A percentile compares a stretch with the other conserved stretches of the same genome.
phyloP scores from a whole-genome alignment of 2,888 invertebrate genomes.

The Campopleginae sp. region DNA sequence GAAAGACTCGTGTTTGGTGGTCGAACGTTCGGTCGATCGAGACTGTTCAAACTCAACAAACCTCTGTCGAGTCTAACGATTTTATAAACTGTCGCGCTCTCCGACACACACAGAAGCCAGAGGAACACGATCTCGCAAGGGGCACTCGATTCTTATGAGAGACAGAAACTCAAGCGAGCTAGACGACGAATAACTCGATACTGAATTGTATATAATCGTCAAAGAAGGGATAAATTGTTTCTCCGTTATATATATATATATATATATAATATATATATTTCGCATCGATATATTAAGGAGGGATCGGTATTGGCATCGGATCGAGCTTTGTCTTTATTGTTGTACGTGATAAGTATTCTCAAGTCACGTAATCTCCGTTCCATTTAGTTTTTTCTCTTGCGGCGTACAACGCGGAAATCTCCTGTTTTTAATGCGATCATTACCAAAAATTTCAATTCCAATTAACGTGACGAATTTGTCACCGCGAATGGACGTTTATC shows the following conservation, averaged over 20 bases:
- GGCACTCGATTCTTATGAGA: conserved; percentile 37
- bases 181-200: conserved; percentile 55
- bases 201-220: conserved; percentile 49
- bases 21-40: conserved; percentile 32
- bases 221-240: conserved; percentile 61
- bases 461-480: not conserved
- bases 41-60: conserved; percentile 49
- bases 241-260: too few species aligned
- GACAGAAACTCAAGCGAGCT: conserved; percentile 28
- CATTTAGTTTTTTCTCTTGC: conserved; percentile 20
- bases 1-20: conserved; percentile 8
- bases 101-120: conserved; percentile 9
- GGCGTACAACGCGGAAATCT: conserved; percentile 10
- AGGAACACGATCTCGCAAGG: conserved; percentile 30
- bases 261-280: conserved; percentile 9
- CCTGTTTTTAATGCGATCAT: not conserved
- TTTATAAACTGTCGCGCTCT: conserved; percentile 14
- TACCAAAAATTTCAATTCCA: not conserved
- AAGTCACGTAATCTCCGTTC: conserved; percentile 11
- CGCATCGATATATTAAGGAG: conserved; percentile 11
- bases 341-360: conserved; percentile 12
- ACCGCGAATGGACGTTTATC: not conserved
- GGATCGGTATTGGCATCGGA: conserved; percentile 16
- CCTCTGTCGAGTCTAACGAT: conserved; percentile 41
- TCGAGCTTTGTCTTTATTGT: not conserved